Evolutionary conservation across 1,140 invertebrate genomes (phyloP).

Genomic region (Formica selysi): DNA sequence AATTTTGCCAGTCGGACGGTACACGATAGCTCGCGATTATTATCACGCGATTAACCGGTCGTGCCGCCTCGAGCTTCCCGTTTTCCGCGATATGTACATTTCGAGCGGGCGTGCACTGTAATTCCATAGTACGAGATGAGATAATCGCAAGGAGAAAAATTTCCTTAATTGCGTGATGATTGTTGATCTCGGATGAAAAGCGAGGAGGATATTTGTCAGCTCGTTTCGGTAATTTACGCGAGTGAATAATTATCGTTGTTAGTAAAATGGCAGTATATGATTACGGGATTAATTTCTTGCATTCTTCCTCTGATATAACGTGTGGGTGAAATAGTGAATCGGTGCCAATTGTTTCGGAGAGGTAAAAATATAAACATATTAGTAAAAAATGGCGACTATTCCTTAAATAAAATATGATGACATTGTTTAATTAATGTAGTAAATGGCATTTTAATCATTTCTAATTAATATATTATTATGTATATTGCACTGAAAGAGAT

Average conservation of each 20-base stretch:
- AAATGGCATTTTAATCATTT: no score
- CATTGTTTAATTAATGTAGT: no score
- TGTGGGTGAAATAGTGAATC: neutral
- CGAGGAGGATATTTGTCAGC: slow-evolving; percentile 14
- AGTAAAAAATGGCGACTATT: no score
- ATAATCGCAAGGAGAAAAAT: slow-evolving; percentile 9
- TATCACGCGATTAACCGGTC: slow-evolving; percentile 49
- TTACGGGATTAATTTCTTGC: slow-evolving; percentile 1
- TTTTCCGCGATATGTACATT: slow-evolving; percentile 24
- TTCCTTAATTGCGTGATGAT: slow-evolving; percentile 22
- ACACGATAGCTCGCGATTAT: slow-evolving; percentile 25
- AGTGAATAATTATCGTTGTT: slow-evolving; percentile 2
- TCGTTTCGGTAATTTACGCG: neutral
- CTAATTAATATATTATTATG: no score
- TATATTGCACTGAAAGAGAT: neutral
- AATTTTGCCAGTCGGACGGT: slow-evolving; percentile 8
- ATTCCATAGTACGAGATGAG: slow-evolving; percentile 18
- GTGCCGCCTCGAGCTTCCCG: neutral
- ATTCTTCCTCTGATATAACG: neutral
- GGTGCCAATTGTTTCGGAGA: neutral
- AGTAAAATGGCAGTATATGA: neutral
- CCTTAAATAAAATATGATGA: no score
- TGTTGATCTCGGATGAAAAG: slow-evolving; percentile 7
- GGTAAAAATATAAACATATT: no score
- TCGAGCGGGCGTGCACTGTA: neutral